Conservation (phyloP, 1,140 invertebrate species). For the Mamestra configurata region DNA sequence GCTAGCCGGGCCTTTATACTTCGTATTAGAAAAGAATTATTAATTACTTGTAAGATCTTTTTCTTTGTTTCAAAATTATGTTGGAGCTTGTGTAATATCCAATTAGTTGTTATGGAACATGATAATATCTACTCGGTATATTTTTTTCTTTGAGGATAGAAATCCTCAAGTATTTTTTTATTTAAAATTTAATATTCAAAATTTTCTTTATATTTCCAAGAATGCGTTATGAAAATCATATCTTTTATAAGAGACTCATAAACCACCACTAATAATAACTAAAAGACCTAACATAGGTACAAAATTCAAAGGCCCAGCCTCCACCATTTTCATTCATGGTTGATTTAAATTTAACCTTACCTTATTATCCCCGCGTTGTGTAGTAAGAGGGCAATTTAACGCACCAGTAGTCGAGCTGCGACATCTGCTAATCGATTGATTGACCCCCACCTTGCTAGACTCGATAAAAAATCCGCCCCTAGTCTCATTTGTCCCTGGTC, state of each 20-base stretch:
- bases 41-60: constrained; percentile 56
- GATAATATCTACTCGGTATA: not conserved
- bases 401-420: constrained; percentile 82
- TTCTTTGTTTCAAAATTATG: constrained; percentile 26
- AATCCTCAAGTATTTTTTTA: too few species aligned
- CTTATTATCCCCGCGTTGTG: constrained; percentile 68
- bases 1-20: constrained; percentile 60
- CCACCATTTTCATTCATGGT: constrained; percentile 22
- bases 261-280: not conserved
- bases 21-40: constrained; percentile 56
- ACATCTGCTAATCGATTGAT: constrained; percentile 87
- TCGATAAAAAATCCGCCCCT: constrained; percentile 75
- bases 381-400: constrained; percentile 82
- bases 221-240: too few species aligned
- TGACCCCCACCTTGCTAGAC: constrained; percentile 77
- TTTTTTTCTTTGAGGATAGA: not conserved
- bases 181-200: too few species aligned
- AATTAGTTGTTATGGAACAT: constrained; percentile 16
- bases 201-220: not conserved
- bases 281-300: too few species aligned
- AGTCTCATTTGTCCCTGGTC: constrained; percentile 62
- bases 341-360: constrained; percentile 60
- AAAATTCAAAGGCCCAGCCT: not conserved
- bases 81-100: constrained; percentile 12
- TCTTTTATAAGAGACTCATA: too few species aligned